Base-by-base conservation (phyloP, 1,140 invertebrate genomes). In the Bicyclus anynana region DNA sequence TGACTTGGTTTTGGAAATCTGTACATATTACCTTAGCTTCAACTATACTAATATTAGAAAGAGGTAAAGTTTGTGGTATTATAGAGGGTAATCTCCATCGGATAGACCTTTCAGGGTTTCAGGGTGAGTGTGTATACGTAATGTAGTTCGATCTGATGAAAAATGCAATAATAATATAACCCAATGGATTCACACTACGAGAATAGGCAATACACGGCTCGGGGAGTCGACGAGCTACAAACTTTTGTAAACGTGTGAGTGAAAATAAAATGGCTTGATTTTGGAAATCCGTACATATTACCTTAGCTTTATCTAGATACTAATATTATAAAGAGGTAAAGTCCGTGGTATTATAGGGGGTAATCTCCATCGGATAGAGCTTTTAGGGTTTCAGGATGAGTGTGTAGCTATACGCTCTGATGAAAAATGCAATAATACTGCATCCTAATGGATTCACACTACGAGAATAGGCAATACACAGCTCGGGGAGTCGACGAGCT, bases 31-130 rank as follows among this genome's bases (percentile, higher is more conserved):
- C n/a, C n/a, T n/a, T n/a, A n/a, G n/a, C n/a, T n/a, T n/a, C n/a
- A n/a, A n/a, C n/a, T n/a, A n/a, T n/a, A n/a, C n/a, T n/a, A n/a
- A n/a, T n/a, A n/a, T n/a, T n/a, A n/a, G n/a, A n/a, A n/a, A n/a
- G n/a, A n/a, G n/a, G n/a, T n/a, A n/a, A n/a, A n/a, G n/a, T n/a
- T n/a, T n/a, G n/a, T n/a, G n/a, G n/a, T n/a, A n/a, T n/a, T n/a
- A n/a, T n/a, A n/a, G 5, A 40, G 17, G 14, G 53, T 13, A 35
- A 59, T 74, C 72, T 72, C 64, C 56, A 47, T 58, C 50, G 26
- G 51, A 40, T 40, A 14, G 37, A 40, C 50, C 53, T 49, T 48
- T 56, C 53, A 59, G n/a, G n/a, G n/a, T n/a, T n/a, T n/a, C n/a
- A n/a, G 57, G 50, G 48, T 35, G n/a, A 52, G 37, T 52, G 17